These are phyloP conservation scores for Lophotis ruficrista DNA, from an alignment of 2,113 vertebrate species.

Conservation along the genomic window DNA sequence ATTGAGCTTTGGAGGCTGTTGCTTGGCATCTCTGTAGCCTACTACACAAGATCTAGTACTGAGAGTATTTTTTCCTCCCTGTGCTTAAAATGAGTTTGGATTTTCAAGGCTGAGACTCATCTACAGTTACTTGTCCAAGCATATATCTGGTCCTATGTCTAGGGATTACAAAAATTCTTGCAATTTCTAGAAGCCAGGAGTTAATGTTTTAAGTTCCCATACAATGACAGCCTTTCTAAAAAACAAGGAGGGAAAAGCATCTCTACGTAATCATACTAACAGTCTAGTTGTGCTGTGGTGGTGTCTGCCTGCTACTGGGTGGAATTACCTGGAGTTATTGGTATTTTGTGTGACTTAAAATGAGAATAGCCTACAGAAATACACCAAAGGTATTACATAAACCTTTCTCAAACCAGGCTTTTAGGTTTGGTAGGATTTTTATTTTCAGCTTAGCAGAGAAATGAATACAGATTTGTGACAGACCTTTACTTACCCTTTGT, in stretches of 20 bases:
- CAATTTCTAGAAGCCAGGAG: neutral
- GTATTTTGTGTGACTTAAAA: neutral
- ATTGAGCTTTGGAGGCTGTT: neutral
- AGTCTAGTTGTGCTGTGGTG: neutral
- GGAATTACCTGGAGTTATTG: neutral
- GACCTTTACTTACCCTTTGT: slow-evolving; percentile 50
- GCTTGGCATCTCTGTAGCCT: neutral
- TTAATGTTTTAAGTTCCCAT: neutral
- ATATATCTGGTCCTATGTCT: accelerated
- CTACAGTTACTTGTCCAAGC: neutral
- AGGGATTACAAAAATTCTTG: neutral
- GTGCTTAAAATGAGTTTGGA: neutral
- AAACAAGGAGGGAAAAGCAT: neutral
- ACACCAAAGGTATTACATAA: neutral
- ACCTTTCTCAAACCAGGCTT: neutral
- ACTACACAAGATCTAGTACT: neutral
- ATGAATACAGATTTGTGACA: slow-evolving; percentile 43
- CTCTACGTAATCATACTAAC: accelerated
- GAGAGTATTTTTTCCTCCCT: neutral
- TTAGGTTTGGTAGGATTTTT: neutral
- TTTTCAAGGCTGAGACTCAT: neutral
- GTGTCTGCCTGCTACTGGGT: neutral
- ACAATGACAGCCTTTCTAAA: neutral
- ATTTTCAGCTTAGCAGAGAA: slow-evolving; percentile 18
- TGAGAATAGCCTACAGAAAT: neutral